These are phyloP conservation scores for Pristionchus maxplancki DNA, from an alignment of 2,888 invertebrate genomes.

Conservation along the genomic window DNA sequence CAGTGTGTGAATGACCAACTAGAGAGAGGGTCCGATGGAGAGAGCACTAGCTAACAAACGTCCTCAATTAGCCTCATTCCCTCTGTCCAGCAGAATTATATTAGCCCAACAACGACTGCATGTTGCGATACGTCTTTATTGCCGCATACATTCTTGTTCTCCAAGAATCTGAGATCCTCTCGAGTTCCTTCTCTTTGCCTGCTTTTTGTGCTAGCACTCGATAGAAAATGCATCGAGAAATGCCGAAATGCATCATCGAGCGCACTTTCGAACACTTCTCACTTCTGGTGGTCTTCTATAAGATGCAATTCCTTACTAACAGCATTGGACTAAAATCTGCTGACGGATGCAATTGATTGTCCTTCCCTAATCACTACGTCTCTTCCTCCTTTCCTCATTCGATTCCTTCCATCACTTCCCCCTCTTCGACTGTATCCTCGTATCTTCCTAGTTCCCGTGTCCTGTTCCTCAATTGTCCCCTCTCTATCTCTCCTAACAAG, in stretches of 20 bases:
- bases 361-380: neutral
- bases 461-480: neutral
- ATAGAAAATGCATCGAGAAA: neutral
- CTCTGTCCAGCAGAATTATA: constrained; percentile 8
- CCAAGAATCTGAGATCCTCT: neutral
- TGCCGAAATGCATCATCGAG: neutral
- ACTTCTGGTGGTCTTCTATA: neutral
- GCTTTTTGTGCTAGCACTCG: neutral
- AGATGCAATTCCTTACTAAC: neutral
- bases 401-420: neutral
- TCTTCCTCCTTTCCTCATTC: neutral
- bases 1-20: neutral
- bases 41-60: neutral
- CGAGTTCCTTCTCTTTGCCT: neutral
- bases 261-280: neutral
- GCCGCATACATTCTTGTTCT: neutral
- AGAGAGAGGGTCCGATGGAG: neutral
- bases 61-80: neutral
- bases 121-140: neutral
- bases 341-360: neutral
- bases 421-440: neutral
- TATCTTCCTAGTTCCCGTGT: neutral
- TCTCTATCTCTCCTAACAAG: constrained; percentile 10
- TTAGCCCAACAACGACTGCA: constrained; percentile 16
- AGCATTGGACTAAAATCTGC: neutral